A percentile compares a stretch with the other conserved stretches of the same genome.
Conservation (phyloP, 2,797 vertebrate genomes). For the Gallinago nigripennis region DNA sequence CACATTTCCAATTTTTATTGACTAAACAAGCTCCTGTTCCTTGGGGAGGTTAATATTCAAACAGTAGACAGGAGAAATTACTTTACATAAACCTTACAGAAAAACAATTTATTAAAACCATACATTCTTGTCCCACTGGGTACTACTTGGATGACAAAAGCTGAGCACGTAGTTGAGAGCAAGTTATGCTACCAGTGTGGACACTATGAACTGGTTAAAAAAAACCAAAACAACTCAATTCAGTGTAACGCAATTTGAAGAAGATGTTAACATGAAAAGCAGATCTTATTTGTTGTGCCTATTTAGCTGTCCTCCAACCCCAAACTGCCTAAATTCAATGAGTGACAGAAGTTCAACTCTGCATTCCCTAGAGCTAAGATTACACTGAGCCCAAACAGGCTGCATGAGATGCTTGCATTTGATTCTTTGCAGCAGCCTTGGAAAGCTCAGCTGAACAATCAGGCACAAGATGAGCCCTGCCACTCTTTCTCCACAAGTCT, state of each 20-base stretch:
- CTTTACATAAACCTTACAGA: background rate
- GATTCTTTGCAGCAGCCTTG: background rate
- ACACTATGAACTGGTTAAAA: background rate
- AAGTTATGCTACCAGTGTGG: background rate
- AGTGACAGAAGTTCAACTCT: background rate
- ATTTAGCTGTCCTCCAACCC: background rate
- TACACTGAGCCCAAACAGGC: background rate
- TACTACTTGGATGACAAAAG: background rate
- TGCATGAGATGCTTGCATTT: background rate
- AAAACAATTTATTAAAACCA: background rate
- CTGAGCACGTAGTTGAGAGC: background rate
- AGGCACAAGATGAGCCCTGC: background rate
- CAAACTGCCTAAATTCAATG: fast-evolving
- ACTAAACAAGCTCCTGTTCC: background rate
- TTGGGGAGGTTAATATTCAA: background rate
- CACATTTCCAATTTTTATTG: background rate
- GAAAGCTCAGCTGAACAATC: background rate
- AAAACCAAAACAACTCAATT: background rate
- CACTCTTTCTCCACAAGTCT: background rate
- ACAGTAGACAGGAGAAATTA: background rate
- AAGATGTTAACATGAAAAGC: background rate
- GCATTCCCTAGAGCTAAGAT: background rate
- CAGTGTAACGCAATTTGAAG: background rate
- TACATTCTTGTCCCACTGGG: background rate
- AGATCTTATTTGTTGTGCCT: background rate